phyloP scores from a whole-genome alignment of 2,113 vertebrate genomes.

The rat (Rattus norvegicus) region DNA sequence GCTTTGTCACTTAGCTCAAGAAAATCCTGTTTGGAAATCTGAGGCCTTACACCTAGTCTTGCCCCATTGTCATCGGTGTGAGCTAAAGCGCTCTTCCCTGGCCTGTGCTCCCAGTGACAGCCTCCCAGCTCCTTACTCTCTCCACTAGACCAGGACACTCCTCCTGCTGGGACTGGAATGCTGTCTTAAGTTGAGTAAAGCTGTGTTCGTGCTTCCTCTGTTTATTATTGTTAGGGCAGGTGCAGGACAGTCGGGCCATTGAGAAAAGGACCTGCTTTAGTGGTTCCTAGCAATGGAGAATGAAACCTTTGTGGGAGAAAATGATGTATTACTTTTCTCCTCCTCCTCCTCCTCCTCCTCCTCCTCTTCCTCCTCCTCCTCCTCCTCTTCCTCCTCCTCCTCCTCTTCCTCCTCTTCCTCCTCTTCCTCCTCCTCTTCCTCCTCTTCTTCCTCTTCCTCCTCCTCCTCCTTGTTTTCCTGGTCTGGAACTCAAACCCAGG shows the following conservation, averaged over 20 bases:
- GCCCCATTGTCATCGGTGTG: background rate
- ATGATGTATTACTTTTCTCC: background rate
- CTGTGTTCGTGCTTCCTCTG: conserved; percentile 11
- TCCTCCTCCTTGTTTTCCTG: background rate
- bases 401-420: too few relatives aligned
- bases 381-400: too few relatives aligned
- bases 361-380: too few relatives aligned
- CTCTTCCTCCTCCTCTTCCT: background rate
- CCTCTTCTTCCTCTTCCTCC: too few relatives aligned
- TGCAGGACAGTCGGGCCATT: background rate
- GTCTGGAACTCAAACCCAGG: background rate
- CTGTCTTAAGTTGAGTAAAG: conserved; percentile 51
- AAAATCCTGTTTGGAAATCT: background rate
- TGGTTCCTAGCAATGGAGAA: conserved; percentile 29
- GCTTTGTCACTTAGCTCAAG: background rate
- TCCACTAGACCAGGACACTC: background rate
- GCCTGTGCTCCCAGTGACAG: background rate
- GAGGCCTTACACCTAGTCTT: background rate
- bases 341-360: too few relatives aligned
- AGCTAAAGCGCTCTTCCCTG: rapidly evolving
- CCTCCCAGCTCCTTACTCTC: background rate
- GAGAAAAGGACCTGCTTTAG: conserved; percentile 5
- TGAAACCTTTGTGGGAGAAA: background rate
- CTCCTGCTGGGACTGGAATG: background rate
- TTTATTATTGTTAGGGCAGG: conserved; percentile 55